Conservation (phyloP, 2,113 vertebrate species). For the Steatornis caripensis region DNA sequence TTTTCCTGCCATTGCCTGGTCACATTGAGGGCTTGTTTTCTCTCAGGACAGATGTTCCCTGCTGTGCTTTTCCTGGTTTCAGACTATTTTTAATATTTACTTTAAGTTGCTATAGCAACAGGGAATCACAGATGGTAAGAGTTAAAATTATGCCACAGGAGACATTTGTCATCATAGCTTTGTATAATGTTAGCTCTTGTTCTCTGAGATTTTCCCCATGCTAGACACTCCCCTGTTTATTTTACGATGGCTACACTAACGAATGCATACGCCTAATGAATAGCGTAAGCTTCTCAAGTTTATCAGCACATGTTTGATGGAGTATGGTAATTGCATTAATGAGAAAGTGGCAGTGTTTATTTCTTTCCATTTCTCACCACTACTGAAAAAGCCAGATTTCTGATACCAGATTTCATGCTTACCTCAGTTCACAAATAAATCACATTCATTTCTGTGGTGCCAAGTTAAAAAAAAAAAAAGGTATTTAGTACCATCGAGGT, state of each 20-base stretch:
- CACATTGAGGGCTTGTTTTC: conserved; percentile 62
- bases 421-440: not conserved
- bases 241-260: conserved; percentile 61
- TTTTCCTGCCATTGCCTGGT: conserved; percentile 27
- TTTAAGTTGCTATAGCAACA: conserved; percentile 62
- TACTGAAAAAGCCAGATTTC: not conserved
- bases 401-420: not conserved
- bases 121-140: conserved; percentile 72
- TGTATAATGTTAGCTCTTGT: conserved; percentile 69
- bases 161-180: conserved; percentile 67
- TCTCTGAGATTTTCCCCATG: conserved; percentile 25
- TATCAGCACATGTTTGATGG: not conserved
- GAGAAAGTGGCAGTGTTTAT: not conserved
- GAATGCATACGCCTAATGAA: conserved; percentile 35
- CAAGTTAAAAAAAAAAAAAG: not conserved
- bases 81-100: conserved; percentile 76
- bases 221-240: conserved; percentile 57
- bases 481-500: not conserved
- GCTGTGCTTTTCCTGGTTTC: conserved; percentile 73
- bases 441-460: not conserved
- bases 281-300: not conserved
- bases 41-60: conserved; percentile 68
- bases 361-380: not conserved
- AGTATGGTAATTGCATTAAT: not conserved
- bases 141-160: conserved; percentile 70